These are phyloP conservation scores for Phorcus lineatus DNA, from an alignment of 2,888 invertebrate genomes.

Conservation along the genomic window DNA sequence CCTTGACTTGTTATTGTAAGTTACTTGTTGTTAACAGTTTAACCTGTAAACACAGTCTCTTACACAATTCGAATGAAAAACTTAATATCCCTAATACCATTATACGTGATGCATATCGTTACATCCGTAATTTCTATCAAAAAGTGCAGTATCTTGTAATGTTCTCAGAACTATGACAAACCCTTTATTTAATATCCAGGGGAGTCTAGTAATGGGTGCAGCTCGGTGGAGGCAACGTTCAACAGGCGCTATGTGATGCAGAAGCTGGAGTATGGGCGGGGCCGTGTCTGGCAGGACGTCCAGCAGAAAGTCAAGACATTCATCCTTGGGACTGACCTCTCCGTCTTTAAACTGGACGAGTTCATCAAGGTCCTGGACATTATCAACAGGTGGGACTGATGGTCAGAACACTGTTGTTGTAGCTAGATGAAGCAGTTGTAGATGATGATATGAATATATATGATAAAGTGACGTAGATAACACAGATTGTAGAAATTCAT, in stretches of 20 bases:
- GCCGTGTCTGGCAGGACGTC: conserved; percentile 94
- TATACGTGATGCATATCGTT: too few relatives aligned
- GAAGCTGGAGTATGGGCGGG: conserved; percentile 90
- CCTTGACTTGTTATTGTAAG: too few relatives aligned
- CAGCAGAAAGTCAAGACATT: conserved; percentile 88
- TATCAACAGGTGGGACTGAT: conserved; percentile 82
- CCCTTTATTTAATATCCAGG: neutral
- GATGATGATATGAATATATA: too few relatives aligned
- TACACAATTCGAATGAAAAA: too few relatives aligned
- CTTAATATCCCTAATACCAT: too few relatives aligned
- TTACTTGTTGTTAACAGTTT: too few relatives aligned
- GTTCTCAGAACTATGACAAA: neutral
- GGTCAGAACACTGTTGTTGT: neutral
- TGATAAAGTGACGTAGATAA: too few relatives aligned
- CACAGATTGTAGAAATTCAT: too few relatives aligned
- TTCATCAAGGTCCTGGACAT: conserved; percentile 93
- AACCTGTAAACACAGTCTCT: too few relatives aligned
- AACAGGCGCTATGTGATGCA: conserved; percentile 85
- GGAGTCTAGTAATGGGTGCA: neutral
- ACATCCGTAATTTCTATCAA: too few relatives aligned
- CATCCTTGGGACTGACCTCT: conserved; percentile 86
- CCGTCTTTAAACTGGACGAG: conserved; percentile 93
- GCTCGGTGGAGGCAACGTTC: conserved; percentile 77
- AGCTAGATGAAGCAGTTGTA: neutral
- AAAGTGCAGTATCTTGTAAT: too few relatives aligned